A percentile compares a stretch with the other conserved stretches of the same genome.
These are phyloP conservation scores for Pteria penguin DNA, from an alignment of 2,888 invertebrate genomes.

Conservation along the genomic window DNA sequence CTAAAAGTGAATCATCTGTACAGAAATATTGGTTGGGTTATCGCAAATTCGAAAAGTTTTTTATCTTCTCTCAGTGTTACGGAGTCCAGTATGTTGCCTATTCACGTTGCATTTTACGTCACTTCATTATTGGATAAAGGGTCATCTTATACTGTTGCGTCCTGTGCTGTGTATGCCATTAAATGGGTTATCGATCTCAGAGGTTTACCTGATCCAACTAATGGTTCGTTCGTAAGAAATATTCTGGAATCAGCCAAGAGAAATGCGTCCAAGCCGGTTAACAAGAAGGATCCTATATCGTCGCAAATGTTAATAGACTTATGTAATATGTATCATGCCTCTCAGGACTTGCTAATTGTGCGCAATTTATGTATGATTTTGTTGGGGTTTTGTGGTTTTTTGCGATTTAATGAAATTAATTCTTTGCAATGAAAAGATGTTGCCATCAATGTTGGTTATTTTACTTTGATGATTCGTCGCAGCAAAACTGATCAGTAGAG, in stretches of 20 bases:
- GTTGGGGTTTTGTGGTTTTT: too few relatives aligned
- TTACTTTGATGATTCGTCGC: too few relatives aligned
- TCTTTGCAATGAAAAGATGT: too few relatives aligned
- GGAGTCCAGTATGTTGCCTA: background rate
- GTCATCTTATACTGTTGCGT: background rate
- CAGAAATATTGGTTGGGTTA: background rate
- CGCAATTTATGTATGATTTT: too few relatives aligned
- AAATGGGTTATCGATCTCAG: background rate
- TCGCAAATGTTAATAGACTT: background rate
- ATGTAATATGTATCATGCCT: background rate
- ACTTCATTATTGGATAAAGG: background rate
- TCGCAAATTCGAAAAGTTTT: background rate
- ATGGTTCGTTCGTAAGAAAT: background rate
- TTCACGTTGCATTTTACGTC: background rate
- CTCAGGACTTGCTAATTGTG: background rate
- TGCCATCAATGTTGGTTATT: too few relatives aligned
- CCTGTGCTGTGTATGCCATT: background rate
- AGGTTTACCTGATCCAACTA: background rate
- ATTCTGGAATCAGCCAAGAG: background rate
- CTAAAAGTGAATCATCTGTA: background rate
- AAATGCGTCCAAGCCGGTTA: background rate
- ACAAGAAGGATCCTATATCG: background rate
- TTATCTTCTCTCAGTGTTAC: background rate
- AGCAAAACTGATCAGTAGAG: too few relatives aligned
- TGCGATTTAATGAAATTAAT: too few relatives aligned